Evolutionary conservation across 1,140 invertebrate species (phyloP).

Genomic region (Rhopalosiphum maidis): DNA sequence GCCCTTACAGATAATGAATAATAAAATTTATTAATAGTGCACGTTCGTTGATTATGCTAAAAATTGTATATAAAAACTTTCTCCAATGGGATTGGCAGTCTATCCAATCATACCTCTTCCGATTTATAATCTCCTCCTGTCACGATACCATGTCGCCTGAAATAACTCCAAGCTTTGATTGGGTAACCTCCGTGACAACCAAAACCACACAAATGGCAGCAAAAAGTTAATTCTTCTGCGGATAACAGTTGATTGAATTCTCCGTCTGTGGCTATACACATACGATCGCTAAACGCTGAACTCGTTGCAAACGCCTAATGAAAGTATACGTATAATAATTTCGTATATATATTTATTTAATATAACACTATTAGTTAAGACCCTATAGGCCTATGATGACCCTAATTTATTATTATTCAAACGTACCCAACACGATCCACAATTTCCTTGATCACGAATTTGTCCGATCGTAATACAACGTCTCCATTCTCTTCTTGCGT

Average conservation of each 20-base stretch:
- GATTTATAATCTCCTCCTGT: conserved; percentile 65
- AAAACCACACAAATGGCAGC: conserved; percentile 71
- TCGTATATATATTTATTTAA: no score
- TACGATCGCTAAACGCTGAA: conserved; percentile 72
- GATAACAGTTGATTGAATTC: conserved; percentile 68
- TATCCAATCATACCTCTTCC: conserved; percentile 64
- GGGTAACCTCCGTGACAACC: conserved; percentile 73
- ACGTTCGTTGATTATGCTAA: background rate
- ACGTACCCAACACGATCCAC: conserved; percentile 66
- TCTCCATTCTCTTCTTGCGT: conserved; percentile 80
- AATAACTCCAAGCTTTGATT: conserved; percentile 69
- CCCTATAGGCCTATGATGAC: background rate
- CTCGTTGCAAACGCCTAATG: conserved; percentile 54
- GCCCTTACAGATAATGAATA: background rate
- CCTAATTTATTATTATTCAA: background rate
- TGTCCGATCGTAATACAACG: conserved; percentile 76
- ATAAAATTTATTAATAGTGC: background rate
- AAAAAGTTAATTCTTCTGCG: conserved; percentile 71
- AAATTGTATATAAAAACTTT: background rate
- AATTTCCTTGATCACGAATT: conserved; percentile 77
- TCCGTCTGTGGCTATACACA: conserved; percentile 71
- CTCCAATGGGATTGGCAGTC: no score
- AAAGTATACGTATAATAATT: background rate
- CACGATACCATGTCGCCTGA: conserved; percentile 61
- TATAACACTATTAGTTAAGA: background rate